A percentile compares a stretch with the other conserved stretches of the same genome.
Evolutionary conservation across 2,797 vertebrate species (phyloP).

Genomic region (Hippoglossus hippoglossus): DNA sequence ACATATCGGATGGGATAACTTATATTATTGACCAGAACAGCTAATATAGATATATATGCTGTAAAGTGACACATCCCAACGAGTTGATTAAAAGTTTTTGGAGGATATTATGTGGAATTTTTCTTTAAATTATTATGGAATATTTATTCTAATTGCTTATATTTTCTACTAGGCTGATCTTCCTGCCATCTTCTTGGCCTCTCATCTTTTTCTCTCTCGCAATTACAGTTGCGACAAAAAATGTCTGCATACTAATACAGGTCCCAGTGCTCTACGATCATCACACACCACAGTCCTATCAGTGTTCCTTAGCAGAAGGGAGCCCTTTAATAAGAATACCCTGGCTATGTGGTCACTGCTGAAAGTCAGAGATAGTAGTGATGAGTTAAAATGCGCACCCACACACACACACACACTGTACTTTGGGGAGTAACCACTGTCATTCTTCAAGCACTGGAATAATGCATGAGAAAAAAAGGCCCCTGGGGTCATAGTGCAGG

Average conservation of each 20-base stretch:
- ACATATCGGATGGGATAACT: too few species aligned
- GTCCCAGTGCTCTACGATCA: slow-evolving; percentile 13
- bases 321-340: slow-evolving; percentile 17
- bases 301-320: slow-evolving; percentile 29
- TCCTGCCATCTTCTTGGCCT: neutral
- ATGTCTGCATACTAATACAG: slow-evolving; percentile 24
- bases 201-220: neutral
- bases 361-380: slow-evolving; percentile 28
- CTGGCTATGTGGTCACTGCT: slow-evolving; percentile 28
- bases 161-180: slow-evolving; percentile 4
- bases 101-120: slow-evolving; percentile 4
- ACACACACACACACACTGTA: slow-evolving; percentile 16
- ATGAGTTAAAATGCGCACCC: slow-evolving; percentile 26
- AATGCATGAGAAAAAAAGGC: slow-evolving; percentile 41
- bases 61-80: slow-evolving; percentile 4
- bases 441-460: slow-evolving; percentile 40
- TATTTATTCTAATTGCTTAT: slow-evolving; percentile 22
- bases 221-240: slow-evolving; percentile 16
- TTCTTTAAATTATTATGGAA: neutral
- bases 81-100: slow-evolving; percentile 4
- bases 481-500: slow-evolving; percentile 40
- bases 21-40: too few species aligned
- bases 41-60: neutral
- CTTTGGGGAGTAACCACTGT: slow-evolving; percentile 25
- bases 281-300: slow-evolving; percentile 15